These are phyloP conservation scores for Ericerus pela DNA, from an alignment of 1,140 invertebrate species.

Conservation along the genomic window DNA sequence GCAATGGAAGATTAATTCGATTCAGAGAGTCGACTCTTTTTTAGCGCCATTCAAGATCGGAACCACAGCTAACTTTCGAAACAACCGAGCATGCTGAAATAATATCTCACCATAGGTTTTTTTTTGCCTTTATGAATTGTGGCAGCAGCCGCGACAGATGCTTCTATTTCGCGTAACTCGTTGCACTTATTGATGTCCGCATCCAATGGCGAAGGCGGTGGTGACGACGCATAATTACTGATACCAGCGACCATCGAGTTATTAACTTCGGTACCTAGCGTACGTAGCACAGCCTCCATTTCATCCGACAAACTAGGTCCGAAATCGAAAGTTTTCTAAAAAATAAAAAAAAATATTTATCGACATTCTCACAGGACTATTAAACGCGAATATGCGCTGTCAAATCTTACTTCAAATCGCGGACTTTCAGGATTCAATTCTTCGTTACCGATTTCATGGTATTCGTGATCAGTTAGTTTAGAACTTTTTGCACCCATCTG, in stretches of 20 bases:
- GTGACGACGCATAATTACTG: constrained; percentile 24
- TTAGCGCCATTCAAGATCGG: no score
- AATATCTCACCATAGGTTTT: constrained; percentile 49
- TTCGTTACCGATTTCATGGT: constrained; percentile 84
- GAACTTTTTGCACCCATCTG: not conserved
- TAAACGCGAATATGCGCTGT: not conserved
- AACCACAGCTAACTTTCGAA: no score
- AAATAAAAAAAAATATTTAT: constrained; percentile 19
- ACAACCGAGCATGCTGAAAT: no score
- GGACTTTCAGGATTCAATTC: constrained; percentile 42
- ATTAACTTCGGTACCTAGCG: constrained; percentile 35
- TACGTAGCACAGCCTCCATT: constrained; percentile 85
- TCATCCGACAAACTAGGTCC: constrained; percentile 86
- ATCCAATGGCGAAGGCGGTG: constrained; percentile 39
- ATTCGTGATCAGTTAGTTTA: constrained; percentile 39
- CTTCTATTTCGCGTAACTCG: constrained; percentile 54
- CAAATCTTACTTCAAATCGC: constrained; percentile 32
- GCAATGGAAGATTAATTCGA: no score
- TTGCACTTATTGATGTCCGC: constrained; percentile 51
- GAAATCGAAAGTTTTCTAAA: constrained; percentile 68
- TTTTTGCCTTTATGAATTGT: constrained; percentile 40
- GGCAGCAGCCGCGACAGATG: constrained; percentile 27
- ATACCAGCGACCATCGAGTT: constrained; percentile 13
- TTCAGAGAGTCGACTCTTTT: no score
- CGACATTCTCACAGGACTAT: not conserved